Evolutionary conservation across 2,888 invertebrate genomes (phyloP).

Genomic region (Unio delphinus): DNA sequence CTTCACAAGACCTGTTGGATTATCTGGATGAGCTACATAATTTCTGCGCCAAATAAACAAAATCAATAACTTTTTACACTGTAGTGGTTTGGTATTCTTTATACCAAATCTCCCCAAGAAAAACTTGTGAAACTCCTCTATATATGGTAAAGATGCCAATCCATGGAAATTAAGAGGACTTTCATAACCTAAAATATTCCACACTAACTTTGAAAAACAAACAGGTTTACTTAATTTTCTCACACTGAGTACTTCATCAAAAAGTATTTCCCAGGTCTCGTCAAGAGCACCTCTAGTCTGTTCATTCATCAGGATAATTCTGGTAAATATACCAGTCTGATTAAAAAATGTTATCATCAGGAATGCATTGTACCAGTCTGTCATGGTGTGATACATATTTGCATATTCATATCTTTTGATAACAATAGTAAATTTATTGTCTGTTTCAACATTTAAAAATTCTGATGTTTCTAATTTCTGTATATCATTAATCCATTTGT

Average conservation of each 20-base stretch:
- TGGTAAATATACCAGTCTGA: conserved; percentile 40
- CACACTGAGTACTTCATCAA: conserved; percentile 51
- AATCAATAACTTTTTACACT: conserved; percentile 59
- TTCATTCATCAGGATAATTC: conserved; percentile 62
- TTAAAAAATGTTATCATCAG: conserved; percentile 50
- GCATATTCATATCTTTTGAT: conserved; percentile 63
- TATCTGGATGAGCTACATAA: conserved; percentile 68
- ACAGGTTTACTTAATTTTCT: conserved; percentile 41
- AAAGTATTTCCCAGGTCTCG: conserved; percentile 60
- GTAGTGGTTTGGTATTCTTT: conserved; percentile 22
- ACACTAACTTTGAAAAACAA: conserved; percentile 50
- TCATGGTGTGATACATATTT: conserved; percentile 65
- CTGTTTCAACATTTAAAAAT: neutral
- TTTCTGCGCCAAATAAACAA: conserved; percentile 67
- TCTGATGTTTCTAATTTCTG: neutral
- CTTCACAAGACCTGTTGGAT: conserved; percentile 61
- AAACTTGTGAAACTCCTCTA: conserved; percentile 64
- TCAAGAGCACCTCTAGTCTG: conserved; percentile 63
- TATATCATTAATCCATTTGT: conserved; percentile 16
- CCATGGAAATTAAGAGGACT: conserved; percentile 62
- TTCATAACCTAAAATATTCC: conserved; percentile 66
- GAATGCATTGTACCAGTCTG: conserved; percentile 65
- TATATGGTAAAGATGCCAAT: conserved; percentile 45
- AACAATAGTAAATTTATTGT: conserved; percentile 35
- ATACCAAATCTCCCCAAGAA: conserved; percentile 49